Conservation (phyloP, 1,140 invertebrate genomes). For the Helicoverpa zea region DNA sequence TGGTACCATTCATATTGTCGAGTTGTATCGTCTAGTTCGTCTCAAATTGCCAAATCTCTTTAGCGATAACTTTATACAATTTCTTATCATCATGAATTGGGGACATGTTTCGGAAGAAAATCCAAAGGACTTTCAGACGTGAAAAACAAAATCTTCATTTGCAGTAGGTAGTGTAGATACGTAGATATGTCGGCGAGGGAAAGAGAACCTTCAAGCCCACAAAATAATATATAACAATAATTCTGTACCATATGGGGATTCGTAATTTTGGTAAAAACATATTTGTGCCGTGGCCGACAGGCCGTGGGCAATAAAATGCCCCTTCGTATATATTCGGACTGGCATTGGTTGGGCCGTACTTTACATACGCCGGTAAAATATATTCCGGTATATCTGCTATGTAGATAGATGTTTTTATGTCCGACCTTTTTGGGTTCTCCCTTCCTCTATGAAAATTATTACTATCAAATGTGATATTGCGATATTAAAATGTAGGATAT, state of each 20-base stretch:
- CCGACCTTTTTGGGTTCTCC: conserved; percentile 1
- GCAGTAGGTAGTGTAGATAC: too few species aligned
- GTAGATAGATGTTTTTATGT: background rate
- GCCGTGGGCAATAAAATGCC: conserved; percentile 42
- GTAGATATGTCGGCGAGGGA: too few species aligned
- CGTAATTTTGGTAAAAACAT: conserved; percentile 47
- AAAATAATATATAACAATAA: conserved; percentile 40
- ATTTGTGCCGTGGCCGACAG: conserved; percentile 26
- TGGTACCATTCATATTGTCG: background rate
- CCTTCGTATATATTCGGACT: conserved; percentile 16
- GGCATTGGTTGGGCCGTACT: conserved; percentile 40
- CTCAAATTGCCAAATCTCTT: background rate
- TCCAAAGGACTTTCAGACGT: too few species aligned
- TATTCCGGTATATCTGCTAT: conserved; percentile 9
- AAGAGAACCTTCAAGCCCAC: background rate
- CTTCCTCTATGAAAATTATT: background rate
- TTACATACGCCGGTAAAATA: conserved; percentile 42
- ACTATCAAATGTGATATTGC: conserved; percentile 5
- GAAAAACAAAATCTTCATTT: background rate
- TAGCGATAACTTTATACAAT: background rate
- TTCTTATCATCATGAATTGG: background rate
- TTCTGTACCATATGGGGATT: conserved; percentile 11
- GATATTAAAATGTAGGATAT: conserved; percentile 9
- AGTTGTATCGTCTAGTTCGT: background rate
- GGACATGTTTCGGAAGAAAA: too few species aligned